These are phyloP conservation scores for Sander vitreus DNA, from an alignment of 2,113 vertebrate species.

Conservation along the genomic window DNA sequence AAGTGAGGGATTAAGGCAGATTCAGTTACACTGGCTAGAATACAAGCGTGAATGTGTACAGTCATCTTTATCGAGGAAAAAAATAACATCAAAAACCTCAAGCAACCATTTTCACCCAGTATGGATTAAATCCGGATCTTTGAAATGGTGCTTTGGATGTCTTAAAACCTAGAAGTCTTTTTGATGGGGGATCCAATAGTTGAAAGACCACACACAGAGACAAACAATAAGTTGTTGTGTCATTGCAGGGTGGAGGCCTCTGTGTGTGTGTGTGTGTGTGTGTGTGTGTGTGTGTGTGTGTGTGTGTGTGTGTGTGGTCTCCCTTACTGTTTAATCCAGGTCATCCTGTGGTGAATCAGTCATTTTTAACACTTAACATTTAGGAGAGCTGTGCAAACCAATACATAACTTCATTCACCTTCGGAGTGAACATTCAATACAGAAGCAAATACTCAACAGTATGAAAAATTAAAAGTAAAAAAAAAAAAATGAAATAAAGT, in stretches of 20 bases:
- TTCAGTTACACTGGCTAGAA: constrained; percentile 28
- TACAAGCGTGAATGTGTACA: constrained; percentile 43
- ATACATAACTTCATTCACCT: constrained; percentile 78
- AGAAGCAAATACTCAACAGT: constrained; percentile 48
- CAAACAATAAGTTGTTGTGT: constrained; percentile 73
- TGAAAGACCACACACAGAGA: constrained; percentile 77
- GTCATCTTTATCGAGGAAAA: constrained; percentile 46
- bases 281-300: constrained; percentile 52
- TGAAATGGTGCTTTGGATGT: constrained; percentile 66
- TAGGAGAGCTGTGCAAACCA: constrained; percentile 73
- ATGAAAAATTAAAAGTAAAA: background rate
- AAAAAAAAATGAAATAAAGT: constrained; percentile 12
- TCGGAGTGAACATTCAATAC: constrained; percentile 77
- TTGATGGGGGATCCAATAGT: constrained; percentile 56
- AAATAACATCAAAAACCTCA: constrained; percentile 56
- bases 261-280: constrained; percentile 19
- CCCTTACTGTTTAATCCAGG: constrained; percentile 44
- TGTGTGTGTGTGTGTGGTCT: constrained; percentile 51
- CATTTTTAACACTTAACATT: constrained; percentile 64
- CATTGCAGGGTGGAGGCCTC: constrained; percentile 47
- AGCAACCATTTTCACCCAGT: constrained; percentile 52
- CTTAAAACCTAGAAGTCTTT: constrained; percentile 69
- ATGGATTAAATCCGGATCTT: constrained; percentile 59
- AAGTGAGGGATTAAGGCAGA: constrained; percentile 27
- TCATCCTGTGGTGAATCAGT: constrained; percentile 50